Percentiles rank a stretch among this genome's conserved stretches.
Conservation (phyloP, 2,888 invertebrate species). For the Chesias legatella region DNA sequence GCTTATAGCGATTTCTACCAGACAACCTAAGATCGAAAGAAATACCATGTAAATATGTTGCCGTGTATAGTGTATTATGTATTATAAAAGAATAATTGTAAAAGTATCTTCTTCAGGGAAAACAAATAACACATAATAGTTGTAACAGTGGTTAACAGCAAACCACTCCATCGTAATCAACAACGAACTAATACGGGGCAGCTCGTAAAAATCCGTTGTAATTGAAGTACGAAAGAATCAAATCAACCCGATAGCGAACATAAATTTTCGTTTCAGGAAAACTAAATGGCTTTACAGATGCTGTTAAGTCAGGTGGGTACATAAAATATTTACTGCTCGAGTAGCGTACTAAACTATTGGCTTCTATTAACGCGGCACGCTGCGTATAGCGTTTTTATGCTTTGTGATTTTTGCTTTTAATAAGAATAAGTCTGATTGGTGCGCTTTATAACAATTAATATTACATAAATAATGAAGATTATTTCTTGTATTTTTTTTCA, state of each 20-base stretch:
- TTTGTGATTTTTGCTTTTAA: not conserved
- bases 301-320: constrained; percentile 41
- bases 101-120: no score
- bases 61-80: no score
- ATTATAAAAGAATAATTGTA: no score
- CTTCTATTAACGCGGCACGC: constrained; percentile 3
- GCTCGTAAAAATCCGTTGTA: constrained; percentile 29
- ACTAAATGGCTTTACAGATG: constrained; percentile 39
- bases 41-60: no score
- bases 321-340: constrained; percentile 57
- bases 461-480: no score
- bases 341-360: constrained; percentile 26
- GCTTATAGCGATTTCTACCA: no score
- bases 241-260: constrained; percentile 31
- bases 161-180: constrained; percentile 27
- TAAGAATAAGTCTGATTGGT: no score
- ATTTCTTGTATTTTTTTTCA: no score
- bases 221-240: constrained; percentile 37
- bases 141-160: constrained; percentile 9
- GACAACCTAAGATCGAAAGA: no score
- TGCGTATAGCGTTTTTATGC: not conserved
- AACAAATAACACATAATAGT: constrained; percentile 3
- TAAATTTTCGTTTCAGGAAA: constrained; percentile 40
- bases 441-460: not conserved
- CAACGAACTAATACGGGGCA: constrained; percentile 27